These are phyloP conservation scores for Pediacus dermestoides DNA, from an alignment of 2,888 invertebrate species.

Conservation along the genomic window DNA sequence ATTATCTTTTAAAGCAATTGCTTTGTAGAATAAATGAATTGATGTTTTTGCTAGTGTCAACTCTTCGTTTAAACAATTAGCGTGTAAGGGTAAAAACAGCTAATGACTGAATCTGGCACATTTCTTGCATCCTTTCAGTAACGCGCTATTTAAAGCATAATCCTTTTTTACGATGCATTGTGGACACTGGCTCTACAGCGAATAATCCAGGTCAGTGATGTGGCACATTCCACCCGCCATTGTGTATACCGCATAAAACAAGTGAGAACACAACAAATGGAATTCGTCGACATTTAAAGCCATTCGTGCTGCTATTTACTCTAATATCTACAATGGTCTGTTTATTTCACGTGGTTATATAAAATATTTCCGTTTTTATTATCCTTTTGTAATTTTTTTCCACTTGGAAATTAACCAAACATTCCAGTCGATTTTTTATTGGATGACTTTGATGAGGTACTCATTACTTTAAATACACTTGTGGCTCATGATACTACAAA, in stretches of 20 bases:
- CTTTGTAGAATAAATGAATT: slow-evolving; percentile 14
- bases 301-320: slow-evolving; percentile 1
- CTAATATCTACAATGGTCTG: slow-evolving; percentile 5
- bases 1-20: slow-evolving; percentile 16
- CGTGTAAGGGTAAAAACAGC: slow-evolving; percentile 1
- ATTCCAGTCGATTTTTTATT: no score
- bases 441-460: no score
- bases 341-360: slow-evolving; percentile 4
- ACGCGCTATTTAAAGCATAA: slow-evolving; percentile 1
- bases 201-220: slow-evolving; percentile 3
- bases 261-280: slow-evolving; percentile 4
- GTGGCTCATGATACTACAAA: no score
- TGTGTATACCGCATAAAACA: slow-evolving; percentile 3
- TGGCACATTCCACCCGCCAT: background rate
- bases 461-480: no score
- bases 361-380: slow-evolving; percentile 1
- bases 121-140: slow-evolving; percentile 1
- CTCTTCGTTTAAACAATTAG: background rate
- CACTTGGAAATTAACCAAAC: no score
- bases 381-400: no score
- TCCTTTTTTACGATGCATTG: slow-evolving; percentile 7
- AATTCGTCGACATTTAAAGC: slow-evolving; percentile 4
- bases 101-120: slow-evolving; percentile 8
- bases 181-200: slow-evolving; percentile 3
- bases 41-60: background rate